Percentiles rank a stretch among this genome's conserved stretches.
These are phyloP conservation scores for Fukomys damarensis DNA, from an alignment of 2,113 vertebrate species.

Conservation along the genomic window DNA sequence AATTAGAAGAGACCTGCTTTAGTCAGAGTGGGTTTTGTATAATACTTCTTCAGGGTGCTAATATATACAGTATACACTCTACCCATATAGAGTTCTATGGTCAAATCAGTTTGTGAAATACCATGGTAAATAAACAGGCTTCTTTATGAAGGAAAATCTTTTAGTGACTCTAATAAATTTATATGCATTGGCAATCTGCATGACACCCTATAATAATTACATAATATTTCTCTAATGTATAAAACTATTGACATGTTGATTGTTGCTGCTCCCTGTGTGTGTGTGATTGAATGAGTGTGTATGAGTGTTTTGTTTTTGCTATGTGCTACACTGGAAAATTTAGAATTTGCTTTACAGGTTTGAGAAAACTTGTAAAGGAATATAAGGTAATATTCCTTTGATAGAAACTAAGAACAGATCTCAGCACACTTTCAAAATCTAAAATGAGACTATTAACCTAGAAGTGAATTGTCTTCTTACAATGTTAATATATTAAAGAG, in stretches of 20 bases:
- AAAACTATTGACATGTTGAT: background rate
- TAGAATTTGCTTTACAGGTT: background rate
- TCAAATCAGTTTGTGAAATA: background rate
- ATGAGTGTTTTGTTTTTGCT: background rate
- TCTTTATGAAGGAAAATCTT: background rate
- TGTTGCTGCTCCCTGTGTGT: background rate
- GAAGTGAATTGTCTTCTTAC: slow-evolving; percentile 10
- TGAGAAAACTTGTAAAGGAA: slow-evolving; percentile 31
- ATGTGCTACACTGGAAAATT: background rate
- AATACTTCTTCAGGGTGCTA: background rate
- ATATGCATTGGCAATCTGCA: background rate
- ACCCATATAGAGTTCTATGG: background rate
- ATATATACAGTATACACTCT: background rate
- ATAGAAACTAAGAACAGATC: slow-evolving; percentile 23
- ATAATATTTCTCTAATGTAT: background rate
- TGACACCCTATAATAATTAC: background rate
- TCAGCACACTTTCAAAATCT: slow-evolving; percentile 16
- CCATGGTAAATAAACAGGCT: background rate
- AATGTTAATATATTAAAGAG: slow-evolving; percentile 7
- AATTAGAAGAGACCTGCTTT: background rate
- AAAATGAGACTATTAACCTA: slow-evolving; percentile 13
- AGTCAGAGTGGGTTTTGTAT: background rate
- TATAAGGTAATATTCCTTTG: background rate
- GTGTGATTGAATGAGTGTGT: background rate
- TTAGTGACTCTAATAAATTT: slow-evolving; percentile 29